Evolutionary conservation across 2,888 invertebrate genomes (phyloP).

Genomic region (Pegoplata infirma): DNA sequence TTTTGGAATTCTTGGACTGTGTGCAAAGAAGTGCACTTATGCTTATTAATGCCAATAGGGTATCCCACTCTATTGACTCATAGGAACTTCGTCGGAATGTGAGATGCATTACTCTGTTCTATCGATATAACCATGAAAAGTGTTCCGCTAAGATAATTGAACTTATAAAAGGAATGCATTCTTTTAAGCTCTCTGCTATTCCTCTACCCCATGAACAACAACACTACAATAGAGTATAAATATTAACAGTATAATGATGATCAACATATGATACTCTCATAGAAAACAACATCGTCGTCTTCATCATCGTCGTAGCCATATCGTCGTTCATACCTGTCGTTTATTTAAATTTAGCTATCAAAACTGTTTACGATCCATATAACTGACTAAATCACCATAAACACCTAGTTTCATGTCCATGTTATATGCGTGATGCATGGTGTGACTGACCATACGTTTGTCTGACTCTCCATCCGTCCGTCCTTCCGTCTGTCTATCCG

Average conservation of each 20-base stretch:
- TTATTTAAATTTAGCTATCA: slow-evolving; percentile 78
- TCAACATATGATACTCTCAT: too few relatives aligned
- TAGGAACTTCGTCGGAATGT: too few relatives aligned
- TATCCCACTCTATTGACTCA: too few relatives aligned
- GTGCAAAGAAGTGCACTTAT: too few relatives aligned
- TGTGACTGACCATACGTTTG: slow-evolving; percentile 6
- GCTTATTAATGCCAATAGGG: too few relatives aligned
- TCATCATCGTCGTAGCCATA: slow-evolving; percentile 59
- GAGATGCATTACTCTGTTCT: too few relatives aligned
- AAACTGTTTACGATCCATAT: slow-evolving; percentile 78
- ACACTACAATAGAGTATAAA: slow-evolving; percentile 50
- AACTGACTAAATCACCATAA: slow-evolving; percentile 78
- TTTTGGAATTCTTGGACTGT: too few relatives aligned
- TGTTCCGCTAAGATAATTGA: too few relatives aligned
- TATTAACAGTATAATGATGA: slow-evolving; percentile 26
- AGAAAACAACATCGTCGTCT: slow-evolving; percentile 30
- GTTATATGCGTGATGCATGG: slow-evolving; percentile 46
- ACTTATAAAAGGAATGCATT: too few relatives aligned
- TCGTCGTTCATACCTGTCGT: slow-evolving; percentile 70
- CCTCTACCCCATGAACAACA: neutral
- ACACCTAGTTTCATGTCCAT: slow-evolving; percentile 74
- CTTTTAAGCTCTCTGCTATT: neutral
- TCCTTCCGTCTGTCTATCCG: neutral
- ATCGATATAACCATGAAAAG: too few relatives aligned
- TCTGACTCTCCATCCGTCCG: too few relatives aligned